Conservation (phyloP, 2,888 invertebrate genomes). For the Trichacis sp. region DNA sequence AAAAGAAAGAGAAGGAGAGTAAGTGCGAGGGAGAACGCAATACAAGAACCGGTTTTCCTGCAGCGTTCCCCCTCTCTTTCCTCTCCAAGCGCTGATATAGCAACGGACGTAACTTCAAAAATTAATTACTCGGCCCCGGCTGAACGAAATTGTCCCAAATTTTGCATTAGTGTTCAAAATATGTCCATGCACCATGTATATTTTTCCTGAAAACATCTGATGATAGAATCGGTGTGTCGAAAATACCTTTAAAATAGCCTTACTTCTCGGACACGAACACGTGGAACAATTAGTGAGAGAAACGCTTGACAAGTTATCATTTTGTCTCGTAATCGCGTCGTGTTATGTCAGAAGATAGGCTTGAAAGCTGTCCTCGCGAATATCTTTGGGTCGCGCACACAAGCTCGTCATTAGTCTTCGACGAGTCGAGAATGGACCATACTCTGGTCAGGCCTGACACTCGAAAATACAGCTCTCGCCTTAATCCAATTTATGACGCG, state of each 20-base stretch:
- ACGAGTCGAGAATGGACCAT: conserved; percentile 15
- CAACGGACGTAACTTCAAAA: too few relatives aligned
- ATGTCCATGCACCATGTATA: too few relatives aligned
- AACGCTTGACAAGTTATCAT: not conserved
- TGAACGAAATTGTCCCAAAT: too few relatives aligned
- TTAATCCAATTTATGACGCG: conserved; percentile 61
- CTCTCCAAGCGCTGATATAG: too few relatives aligned
- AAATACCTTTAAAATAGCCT: too few relatives aligned
- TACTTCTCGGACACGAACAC: not conserved
- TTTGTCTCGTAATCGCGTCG: not conserved
- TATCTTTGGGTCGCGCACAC: not conserved
- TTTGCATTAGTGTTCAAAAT: too few relatives aligned
- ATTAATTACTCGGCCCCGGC: too few relatives aligned
- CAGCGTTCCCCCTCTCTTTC: too few relatives aligned
- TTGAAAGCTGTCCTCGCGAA: not conserved
- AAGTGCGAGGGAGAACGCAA: too few relatives aligned
- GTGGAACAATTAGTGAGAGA: not conserved
- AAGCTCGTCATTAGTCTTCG: conserved; percentile 16
- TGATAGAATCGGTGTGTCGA: not conserved
- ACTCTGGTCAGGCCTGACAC: conserved; percentile 11
- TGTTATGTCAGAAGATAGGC: not conserved
- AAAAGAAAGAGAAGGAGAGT: too few relatives aligned
- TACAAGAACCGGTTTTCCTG: too few relatives aligned
- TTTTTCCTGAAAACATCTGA: too few relatives aligned
- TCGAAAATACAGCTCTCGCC: conserved; percentile 51